A percentile compares a stretch with the other conserved stretches of the same genome.
Conservation (phyloP, 2,888 invertebrate genomes). For the Formica aserva region DNA sequence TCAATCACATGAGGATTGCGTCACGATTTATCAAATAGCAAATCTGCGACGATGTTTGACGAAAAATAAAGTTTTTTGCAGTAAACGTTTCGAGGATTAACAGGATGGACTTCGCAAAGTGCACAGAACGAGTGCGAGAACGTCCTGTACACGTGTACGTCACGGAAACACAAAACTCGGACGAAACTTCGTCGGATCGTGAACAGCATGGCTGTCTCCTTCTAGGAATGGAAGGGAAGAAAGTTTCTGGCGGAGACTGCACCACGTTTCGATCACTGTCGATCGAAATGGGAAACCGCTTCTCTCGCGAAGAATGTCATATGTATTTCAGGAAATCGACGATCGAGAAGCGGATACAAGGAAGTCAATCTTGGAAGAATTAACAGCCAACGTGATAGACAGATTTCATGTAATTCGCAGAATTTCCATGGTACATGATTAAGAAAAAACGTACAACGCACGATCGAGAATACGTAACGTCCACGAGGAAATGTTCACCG, state of each 20-base stretch:
- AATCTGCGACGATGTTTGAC: background rate
- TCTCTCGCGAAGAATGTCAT: background rate
- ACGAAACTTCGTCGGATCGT: background rate
- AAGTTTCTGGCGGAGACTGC: background rate
- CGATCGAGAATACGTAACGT: background rate
- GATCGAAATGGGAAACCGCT: background rate
- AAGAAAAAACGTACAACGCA: background rate
- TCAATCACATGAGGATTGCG: background rate
- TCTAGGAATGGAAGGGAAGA: background rate
- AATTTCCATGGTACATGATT: background rate
- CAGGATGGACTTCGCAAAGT: background rate
- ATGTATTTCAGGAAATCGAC: background rate
- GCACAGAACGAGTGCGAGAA: background rate
- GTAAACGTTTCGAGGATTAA: background rate
- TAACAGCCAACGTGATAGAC: background rate
- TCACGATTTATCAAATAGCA: background rate
- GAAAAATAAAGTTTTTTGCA: background rate
- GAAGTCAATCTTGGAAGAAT: background rate
- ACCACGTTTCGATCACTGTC: background rate
- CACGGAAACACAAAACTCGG: background rate
- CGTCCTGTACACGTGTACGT: background rate
- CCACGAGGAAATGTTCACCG: background rate
- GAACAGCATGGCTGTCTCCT: slow-evolving; percentile 21
- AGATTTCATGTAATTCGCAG: background rate
- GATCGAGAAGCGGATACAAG: background rate